These are phyloP conservation scores for Apotomis turbidana DNA, from an alignment of 2,888 invertebrate species.

Conservation along the genomic window DNA sequence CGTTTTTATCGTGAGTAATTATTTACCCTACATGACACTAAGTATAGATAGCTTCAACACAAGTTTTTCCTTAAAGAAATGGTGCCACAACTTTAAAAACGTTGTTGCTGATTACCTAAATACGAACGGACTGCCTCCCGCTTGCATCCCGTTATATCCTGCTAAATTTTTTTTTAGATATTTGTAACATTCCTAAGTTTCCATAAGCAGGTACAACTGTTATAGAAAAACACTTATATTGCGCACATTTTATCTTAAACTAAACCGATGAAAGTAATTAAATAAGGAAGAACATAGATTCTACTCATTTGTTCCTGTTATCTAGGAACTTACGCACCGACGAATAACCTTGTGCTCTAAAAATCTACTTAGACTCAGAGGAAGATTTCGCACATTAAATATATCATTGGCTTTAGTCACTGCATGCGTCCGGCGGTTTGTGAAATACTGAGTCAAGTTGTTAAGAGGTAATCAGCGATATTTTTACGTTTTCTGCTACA, in stretches of 20 bases:
- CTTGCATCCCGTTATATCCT: slow-evolving; percentile 26
- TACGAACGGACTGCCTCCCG: slow-evolving; percentile 24
- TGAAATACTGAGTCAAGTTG: slow-evolving; percentile 35
- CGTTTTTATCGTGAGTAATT: slow-evolving; percentile 19
- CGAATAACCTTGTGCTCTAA: slow-evolving; percentile 34
- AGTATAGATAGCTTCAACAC: not conserved
- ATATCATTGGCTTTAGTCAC: slow-evolving; percentile 38
- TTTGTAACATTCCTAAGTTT: too few species aligned
- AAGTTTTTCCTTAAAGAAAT: not conserved
- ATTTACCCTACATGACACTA: slow-evolving; percentile 1
- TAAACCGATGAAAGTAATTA: not conserved
- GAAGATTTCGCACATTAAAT: slow-evolving; percentile 30
- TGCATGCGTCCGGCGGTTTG: slow-evolving; percentile 21
- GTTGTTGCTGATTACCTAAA: slow-evolving; percentile 25
- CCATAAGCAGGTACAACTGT: too few species aligned
- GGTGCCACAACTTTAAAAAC: not conserved
- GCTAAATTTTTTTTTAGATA: slow-evolving; percentile 2
- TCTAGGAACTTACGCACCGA: slow-evolving; percentile 8
- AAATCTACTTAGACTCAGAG: slow-evolving; percentile 30
- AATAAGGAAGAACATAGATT: not conserved
- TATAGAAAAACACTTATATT: too few species aligned
- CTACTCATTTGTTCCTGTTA: not conserved
- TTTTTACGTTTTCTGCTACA: slow-evolving; percentile 44
- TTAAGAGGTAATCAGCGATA: slow-evolving; percentile 47
- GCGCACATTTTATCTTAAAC: too few species aligned